phyloP scores from a whole-genome alignment of 2,797 vertebrate genomes.

The Neosalanx taihuensis region DNA sequence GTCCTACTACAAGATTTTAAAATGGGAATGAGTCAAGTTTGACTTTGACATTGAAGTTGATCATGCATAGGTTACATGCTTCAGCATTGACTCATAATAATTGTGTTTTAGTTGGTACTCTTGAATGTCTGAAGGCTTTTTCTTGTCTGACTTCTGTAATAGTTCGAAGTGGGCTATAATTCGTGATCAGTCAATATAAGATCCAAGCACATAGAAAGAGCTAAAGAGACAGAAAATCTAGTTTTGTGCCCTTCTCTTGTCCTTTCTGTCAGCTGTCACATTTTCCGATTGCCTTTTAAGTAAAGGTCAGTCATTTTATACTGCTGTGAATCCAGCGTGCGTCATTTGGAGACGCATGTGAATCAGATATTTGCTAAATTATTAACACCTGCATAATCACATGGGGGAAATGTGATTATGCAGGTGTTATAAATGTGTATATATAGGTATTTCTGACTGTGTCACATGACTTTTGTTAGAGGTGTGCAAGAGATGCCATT shows the following conservation, averaged over 20 bases:
- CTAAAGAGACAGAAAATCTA: neutral
- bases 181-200: neutral
- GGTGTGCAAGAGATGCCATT: neutral
- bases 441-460: neutral
- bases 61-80: neutral
- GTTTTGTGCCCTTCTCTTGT: neutral
- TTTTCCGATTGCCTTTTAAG: neutral
- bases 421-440: neutral
- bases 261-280: neutral
- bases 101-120: neutral
- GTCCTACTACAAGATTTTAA: slow-evolving; percentile 1
- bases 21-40: neutral
- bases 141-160: too few relatives aligned
- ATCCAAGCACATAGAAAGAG: neutral
- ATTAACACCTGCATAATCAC: neutral
- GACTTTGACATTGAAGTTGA: neutral
- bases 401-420: neutral
- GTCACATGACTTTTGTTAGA: slow-evolving; percentile 1
- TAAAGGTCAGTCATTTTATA: slow-evolving; percentile 2
- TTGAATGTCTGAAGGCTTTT: neutral
- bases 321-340: neutral
- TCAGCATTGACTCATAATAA: neutral
- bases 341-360: neutral
- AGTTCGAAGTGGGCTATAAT: neutral
- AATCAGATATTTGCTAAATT: neutral